Percentiles rank a stretch among this genome's conserved stretches.
phyloP scores from a whole-genome alignment of 2,797 vertebrate genomes.

The Parauchenoglanis ngamensis region DNA sequence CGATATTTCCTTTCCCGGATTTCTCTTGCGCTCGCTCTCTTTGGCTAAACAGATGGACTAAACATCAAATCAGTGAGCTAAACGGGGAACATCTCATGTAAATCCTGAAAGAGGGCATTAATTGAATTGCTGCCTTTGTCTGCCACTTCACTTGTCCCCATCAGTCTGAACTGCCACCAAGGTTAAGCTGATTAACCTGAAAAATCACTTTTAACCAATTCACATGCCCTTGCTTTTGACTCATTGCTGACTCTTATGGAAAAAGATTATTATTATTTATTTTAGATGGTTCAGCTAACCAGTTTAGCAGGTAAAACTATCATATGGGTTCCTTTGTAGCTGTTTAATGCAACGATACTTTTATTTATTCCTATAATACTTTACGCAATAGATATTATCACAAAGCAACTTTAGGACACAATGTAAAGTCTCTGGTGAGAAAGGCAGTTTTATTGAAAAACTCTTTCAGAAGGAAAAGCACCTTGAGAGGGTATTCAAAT shows the following conservation, averaged over 20 bases:
- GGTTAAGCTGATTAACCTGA: conserved; percentile 52
- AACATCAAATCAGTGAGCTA: conserved; percentile 15
- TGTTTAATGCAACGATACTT: background rate
- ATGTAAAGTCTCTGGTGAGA: background rate
- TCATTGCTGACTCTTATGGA: background rate
- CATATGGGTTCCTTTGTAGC: background rate
- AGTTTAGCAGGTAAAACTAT: background rate
- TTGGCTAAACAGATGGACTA: conserved; percentile 33
- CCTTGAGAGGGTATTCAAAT: background rate
- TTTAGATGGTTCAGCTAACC: no score
- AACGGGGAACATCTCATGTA: conserved; percentile 47
- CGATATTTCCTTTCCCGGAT: background rate
- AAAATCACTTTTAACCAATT: conserved; percentile 32
- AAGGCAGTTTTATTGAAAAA: background rate
- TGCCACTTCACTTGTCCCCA: conserved; percentile 45
- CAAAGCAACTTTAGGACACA: background rate
- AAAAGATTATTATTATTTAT: background rate
- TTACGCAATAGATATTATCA: background rate
- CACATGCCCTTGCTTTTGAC: background rate
- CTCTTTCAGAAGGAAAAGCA: background rate
- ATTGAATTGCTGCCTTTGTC: conserved; percentile 65
- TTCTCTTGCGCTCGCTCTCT: background rate
- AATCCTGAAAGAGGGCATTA: conserved; percentile 60
- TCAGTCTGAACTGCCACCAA: conserved; percentile 49
- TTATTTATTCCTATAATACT: no score